Conservation (phyloP, 2,113 vertebrate species). For the Halichoerus grypus region DNA sequence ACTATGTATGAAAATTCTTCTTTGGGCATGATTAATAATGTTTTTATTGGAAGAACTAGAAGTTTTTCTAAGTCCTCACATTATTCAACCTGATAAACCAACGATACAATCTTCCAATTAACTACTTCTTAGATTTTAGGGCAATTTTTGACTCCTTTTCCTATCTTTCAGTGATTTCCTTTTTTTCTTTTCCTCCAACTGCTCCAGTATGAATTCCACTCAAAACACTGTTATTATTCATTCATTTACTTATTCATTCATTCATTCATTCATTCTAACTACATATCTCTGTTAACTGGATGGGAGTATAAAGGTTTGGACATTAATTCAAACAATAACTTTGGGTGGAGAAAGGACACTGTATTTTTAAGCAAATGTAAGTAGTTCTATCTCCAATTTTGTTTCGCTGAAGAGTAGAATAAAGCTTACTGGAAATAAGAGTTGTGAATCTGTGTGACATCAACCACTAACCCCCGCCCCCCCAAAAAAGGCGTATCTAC, state of each 20-base stretch:
- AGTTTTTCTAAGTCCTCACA: not conserved
- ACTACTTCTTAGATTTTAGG: not conserved
- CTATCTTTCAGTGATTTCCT: not conserved
- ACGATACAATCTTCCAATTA: not conserved
- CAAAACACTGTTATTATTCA: not conserved
- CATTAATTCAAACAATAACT: not conserved
- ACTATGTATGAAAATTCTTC: not conserved
- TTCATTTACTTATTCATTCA: not conserved
- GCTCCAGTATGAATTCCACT: not conserved
- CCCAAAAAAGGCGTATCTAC: not conserved
- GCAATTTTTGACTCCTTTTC: not conserved
- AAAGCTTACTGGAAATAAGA: not conserved
- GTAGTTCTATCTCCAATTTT: not conserved
- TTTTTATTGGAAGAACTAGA: not conserved
- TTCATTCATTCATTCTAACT: not conserved
- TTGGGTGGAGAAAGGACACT: not conserved
- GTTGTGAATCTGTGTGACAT: not conserved
- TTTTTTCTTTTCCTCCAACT: not conserved
- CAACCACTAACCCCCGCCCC: not conserved
- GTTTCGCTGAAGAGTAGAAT: not conserved
- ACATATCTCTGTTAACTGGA: not conserved
- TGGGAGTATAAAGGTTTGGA: not conserved
- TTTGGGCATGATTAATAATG: not conserved
- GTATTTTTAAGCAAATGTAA: slow-evolving; percentile 9
- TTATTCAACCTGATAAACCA: not conserved